Evolutionary conservation across 2,888 invertebrate genomes (phyloP), one percentile per base, ranked within the genome.

Genomic region (Apamea monoglypha): DNA sequence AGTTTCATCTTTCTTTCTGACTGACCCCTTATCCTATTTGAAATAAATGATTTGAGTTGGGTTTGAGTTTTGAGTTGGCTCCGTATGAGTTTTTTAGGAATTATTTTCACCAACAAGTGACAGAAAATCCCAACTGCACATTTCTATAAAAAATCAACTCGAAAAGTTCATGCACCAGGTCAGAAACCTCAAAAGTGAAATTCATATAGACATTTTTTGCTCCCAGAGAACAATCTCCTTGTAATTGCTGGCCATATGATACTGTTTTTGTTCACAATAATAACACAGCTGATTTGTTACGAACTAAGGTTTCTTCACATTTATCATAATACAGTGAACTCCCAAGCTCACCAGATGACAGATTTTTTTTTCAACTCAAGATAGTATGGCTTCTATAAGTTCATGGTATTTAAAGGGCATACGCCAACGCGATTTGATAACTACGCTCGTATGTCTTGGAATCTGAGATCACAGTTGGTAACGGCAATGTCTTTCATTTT

Each of bases 251-350:
- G 36, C 29, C 82, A 74, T 61, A 68, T 67, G 81, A 72, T 50
- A 36, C 21, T 36, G 68, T 74, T 86, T 82, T 75, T 82, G 63
- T 53, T 3, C 50, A 61, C 25, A 69, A 53, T 64, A 59, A 36
- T 64, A 59, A 36, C 69, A 71, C 85, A 85, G 84, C 40, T 72
- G 59, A 87, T 87, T 84, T 79, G 8, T 25, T 32, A 21, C 44
- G 2, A 40, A 21, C 18, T 84, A 74, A 40, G 85, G 85, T 72
- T 87, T 87, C 87, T 32, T 53, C 32, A 47, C 2, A 44, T 16
- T 56, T 32, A 7, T 59, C 6, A 47, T 50, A 50, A 64, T 50
- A 18, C 36, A 29, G 16, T 32, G 56, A 40, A 68, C 71, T 36
- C 68, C 2, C 18, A 44, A 56, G 47, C 3, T 61, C 5, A 59